Evolutionary conservation across 2,113 vertebrate species (phyloP).

Genomic region (Chloebia gouldiae): DNA sequence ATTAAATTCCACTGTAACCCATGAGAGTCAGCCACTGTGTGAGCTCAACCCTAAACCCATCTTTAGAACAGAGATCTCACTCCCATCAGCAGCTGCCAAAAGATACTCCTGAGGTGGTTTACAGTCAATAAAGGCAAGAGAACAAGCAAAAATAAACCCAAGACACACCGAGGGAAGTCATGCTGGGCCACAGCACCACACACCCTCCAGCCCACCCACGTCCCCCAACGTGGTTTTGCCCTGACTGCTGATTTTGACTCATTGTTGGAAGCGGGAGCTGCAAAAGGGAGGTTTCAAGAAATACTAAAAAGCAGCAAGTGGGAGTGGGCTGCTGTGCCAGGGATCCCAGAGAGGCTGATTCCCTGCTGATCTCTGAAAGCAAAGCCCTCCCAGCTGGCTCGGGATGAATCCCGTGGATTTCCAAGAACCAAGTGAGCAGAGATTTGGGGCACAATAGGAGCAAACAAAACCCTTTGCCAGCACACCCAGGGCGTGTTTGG

Average conservation of each 20-base stretch:
- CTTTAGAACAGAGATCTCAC: background rate
- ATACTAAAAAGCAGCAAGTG: background rate
- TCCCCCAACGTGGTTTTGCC: background rate
- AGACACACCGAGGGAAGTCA: background rate
- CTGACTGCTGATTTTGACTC: background rate
- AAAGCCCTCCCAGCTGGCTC: background rate
- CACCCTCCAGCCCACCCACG: background rate
- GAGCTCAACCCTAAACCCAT: background rate
- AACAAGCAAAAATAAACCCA: background rate
- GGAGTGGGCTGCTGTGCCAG: background rate
- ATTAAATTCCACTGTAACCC: background rate
- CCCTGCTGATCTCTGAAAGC: background rate
- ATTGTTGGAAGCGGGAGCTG: background rate
- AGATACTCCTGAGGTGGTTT: background rate
- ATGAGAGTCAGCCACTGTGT: rapidly evolving
- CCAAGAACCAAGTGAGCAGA: background rate
- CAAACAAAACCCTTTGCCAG: background rate
- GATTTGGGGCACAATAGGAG: background rate
- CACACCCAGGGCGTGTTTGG: rapidly evolving
- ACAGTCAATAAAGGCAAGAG: background rate
- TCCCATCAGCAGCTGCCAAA: background rate
- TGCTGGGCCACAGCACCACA: background rate
- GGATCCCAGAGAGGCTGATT: background rate
- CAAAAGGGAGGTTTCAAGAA: background rate
- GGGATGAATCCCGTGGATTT: background rate